Percentiles rank a stretch among this genome's conserved stretches.
Conservation (phyloP, 2,113 vertebrate genomes). For the Brachypteracias leptosomus region DNA sequence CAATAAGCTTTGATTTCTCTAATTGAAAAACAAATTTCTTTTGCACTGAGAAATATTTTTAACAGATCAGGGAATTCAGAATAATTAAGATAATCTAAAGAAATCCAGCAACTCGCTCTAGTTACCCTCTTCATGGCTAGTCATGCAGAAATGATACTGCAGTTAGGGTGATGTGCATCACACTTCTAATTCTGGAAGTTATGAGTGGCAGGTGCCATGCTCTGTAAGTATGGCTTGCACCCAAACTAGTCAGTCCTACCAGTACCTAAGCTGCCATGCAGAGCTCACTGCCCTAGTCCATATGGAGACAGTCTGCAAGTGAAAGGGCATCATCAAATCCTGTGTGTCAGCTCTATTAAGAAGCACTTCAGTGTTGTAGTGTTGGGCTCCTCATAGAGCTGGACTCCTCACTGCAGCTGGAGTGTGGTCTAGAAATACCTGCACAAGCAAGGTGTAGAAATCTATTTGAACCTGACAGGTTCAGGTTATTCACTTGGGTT, state of each 20-base stretch:
- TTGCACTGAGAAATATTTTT: background rate
- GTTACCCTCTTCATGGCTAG: background rate
- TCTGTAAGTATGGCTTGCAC: fast-evolving
- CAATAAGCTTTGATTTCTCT: background rate
- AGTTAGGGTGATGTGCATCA: background rate
- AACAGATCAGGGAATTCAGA: background rate
- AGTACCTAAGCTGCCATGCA: background rate
- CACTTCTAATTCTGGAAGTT: background rate
- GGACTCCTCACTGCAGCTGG: background rate
- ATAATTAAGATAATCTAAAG: background rate
- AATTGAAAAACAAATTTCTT: background rate
- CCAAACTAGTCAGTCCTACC: background rate
- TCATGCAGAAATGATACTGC: background rate
- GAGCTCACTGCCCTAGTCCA: background rate
- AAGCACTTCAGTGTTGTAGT: background rate
- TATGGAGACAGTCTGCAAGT: fast-evolving
- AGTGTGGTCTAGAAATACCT: background rate
- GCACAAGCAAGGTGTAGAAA: background rate
- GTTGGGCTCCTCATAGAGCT: background rate
- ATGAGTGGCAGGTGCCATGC: background rate
- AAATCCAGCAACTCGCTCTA: background rate
- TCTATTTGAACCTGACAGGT: background rate
- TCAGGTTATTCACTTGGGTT: background rate
- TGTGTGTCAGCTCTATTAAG: background rate
- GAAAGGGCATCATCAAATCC: background rate